Conservation (phyloP, 2,797 vertebrate species). For the Amblyraja radiata region DNA sequence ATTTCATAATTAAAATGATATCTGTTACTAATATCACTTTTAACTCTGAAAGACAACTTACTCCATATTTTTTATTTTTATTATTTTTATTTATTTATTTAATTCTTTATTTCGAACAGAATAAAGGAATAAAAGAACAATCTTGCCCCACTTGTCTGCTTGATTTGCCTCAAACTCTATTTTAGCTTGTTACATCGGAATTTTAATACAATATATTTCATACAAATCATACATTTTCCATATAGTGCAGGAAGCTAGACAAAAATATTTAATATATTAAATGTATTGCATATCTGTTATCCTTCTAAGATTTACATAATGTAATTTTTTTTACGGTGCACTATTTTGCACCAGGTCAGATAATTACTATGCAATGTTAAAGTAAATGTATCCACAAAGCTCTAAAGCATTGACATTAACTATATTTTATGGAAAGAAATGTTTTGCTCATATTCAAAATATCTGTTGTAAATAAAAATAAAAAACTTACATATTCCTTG, state of each 20-base stretch:
- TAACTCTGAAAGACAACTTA: not conserved
- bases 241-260: not conserved
- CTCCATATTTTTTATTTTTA: not conserved
- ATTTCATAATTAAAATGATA: not conserved
- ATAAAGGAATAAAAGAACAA: not conserved
- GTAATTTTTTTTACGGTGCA: not conserved
- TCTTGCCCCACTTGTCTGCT: not conserved
- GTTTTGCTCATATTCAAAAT: not conserved
- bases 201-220: not conserved
- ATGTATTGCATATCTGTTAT: not conserved
- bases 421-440: not conserved
- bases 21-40: not conserved
- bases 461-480: too few relatives aligned
- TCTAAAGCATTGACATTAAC: not conserved
- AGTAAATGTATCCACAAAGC: not conserved
- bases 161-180: not conserved
- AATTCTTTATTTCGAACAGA: too few relatives aligned
- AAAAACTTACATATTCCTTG: slow-evolving; percentile 16
- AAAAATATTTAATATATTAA: not conserved
- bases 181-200: not conserved
- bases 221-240: not conserved
- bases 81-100: too few relatives aligned
- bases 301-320: not conserved
- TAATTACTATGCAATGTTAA: not conserved
- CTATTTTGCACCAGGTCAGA: not conserved